These are phyloP conservation scores for Centropristis striata DNA, from an alignment of 2,113 vertebrate genomes.

Conservation along the genomic window DNA sequence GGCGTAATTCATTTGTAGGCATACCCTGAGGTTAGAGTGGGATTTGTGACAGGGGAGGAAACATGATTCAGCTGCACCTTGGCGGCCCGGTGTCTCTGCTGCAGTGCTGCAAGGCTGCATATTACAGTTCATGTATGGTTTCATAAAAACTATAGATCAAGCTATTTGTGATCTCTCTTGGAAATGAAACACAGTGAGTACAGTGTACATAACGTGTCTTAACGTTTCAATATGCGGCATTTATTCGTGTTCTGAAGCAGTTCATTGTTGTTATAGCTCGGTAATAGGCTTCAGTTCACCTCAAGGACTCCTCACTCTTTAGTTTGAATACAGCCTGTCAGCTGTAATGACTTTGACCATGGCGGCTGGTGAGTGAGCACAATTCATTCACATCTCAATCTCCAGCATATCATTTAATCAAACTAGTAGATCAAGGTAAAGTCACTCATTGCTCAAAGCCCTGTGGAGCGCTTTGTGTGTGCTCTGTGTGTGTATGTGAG, in stretches of 20 bases:
- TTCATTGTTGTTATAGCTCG: constrained; percentile 57
- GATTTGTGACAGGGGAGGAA: constrained; percentile 31
- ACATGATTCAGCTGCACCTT: constrained; percentile 37
- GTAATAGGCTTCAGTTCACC: constrained; percentile 57
- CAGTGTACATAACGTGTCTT: neutral
- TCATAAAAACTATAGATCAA: constrained; percentile 26
- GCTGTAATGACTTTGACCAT: constrained; percentile 55
- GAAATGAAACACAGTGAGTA: constrained; percentile 23
- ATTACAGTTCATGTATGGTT: neutral
- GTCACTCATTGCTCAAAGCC: constrained; percentile 28
- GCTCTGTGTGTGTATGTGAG: neutral
- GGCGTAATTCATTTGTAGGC: constrained; percentile 39
- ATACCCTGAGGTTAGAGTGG: constrained; percentile 33
- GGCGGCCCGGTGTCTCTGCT: neutral
- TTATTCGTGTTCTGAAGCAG: constrained; percentile 47
- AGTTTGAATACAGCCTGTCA: constrained; percentile 46
- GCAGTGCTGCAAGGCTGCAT: neutral
- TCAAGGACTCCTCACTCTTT: constrained; percentile 70
- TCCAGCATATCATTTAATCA: constrained; percentile 56
- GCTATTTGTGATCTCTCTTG: neutral
- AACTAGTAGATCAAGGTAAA: constrained; percentile 67
- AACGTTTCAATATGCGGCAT: constrained; percentile 29
- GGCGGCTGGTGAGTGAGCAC: constrained; percentile 43
- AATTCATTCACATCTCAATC: constrained; percentile 59
- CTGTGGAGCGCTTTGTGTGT: neutral